Evolutionary conservation across 2,113 vertebrate species (phyloP), one percentile per base, ranked within the genome.

Genomic region (Serinus canaria): DNA sequence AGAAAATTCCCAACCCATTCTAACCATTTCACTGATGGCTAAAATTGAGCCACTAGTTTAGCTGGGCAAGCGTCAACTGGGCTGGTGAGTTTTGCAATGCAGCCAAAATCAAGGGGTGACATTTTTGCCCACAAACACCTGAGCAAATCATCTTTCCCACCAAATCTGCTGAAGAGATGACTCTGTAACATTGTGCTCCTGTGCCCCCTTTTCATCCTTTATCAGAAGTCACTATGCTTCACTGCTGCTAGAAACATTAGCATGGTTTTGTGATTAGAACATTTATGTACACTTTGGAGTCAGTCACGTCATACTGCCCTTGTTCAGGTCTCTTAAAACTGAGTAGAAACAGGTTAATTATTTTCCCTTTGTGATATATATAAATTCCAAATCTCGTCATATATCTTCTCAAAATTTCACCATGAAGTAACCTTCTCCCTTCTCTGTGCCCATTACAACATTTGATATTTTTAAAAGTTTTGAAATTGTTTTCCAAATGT

Each of bases 321-420:
- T 87, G 56, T 28, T 83, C 79, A 82, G 83, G n/a, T 20, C 58
- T 73, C 87, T 94, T 89, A 92, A 87, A 88, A 58, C 69, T 74
- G 83, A 97, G 62, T 1, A 84, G 66, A 84, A 60, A 46, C 75
- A 83, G 82, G 78, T 35, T 35, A 93, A 63, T 35, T 62, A 39
- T 58, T 58, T 79, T 73, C 58, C 66, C 41, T 79, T 82, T 85
- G 43, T 2, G 5, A 73, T 15, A 27, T 15, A 68, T 47, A 52
- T 12, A 75, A 86, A 53, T 49, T 78, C 84, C 8, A 3, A 25
- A 82, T 86, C 55, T 91, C 83, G 37, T 69, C 28, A 15, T 85
- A 37, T 31, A 77, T 60, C 56, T 91, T 86, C 47, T 43, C 11
- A 30, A 66, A 83, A 80, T 78, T 91, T 95, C 68, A 60, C 39